Base-by-base conservation (phyloP, 2,888 invertebrate species). In the Ephialtes manifestator region DNA sequence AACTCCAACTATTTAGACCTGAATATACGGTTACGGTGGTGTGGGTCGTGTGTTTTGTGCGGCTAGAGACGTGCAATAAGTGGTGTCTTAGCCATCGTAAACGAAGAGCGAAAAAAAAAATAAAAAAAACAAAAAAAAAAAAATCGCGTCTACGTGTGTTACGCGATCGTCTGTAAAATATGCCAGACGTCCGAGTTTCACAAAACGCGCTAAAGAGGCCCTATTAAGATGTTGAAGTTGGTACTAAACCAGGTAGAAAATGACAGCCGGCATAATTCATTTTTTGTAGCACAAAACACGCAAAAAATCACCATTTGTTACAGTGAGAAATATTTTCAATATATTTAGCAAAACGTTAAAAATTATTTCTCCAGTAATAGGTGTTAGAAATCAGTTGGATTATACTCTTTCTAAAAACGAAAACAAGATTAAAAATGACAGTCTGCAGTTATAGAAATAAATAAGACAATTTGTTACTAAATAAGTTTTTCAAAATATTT, bases 1-100 rank as follows among this genome's bases (percentile, higher is more conserved):
- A 92, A 92, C 92, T 90, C 93, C 92, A 90, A 93, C 93, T 93
- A 93, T 94, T 94, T 93, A 94, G 93, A 94, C 93, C 93, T 92
- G 92, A 90, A 93, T 92, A 86, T 43, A 74, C 83, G 77, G 84
- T 87, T 83, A 87, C 89, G 88, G 86, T 88, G 85, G 86, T 85
- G 86, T 85, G 85, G 89, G 88, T 89, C 88, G 90, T 86, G 87
- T 20, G 87, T 88, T 75, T 80, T 35, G 72, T 55, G 51, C 70
- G 65, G 74, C 67, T 74, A 72, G 58, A 46, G 28, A 60, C 31
- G 70, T 65, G 24, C 80, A 67, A 83, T 53, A 74, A 81, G 76
- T 65, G 58, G 43, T 55, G 58, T 60, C 63, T 80, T 31, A n/a
- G 39, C 74, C 78, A 71, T 46, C 53, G 63, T 46, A 55, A 31